A percentile compares a stretch with the other conserved stretches of the same genome.
Conservation (phyloP, 2,888 invertebrate genomes). For the Callyntrura sp. region DNA sequence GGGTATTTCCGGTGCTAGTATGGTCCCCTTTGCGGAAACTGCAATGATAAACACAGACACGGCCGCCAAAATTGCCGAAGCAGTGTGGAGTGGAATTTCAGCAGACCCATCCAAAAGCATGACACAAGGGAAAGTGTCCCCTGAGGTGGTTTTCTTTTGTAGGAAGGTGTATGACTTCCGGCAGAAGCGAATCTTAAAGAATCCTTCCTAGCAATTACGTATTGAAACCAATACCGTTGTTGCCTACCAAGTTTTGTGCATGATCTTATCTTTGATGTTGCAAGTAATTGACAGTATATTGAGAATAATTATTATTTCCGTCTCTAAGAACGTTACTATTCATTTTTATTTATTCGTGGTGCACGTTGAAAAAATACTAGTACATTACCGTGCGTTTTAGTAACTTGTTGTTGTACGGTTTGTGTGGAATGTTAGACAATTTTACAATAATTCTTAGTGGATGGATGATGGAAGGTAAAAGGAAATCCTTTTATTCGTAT, state of each 20-base stretch:
- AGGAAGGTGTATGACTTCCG: constrained; percentile 98
- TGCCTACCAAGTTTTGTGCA: not conserved
- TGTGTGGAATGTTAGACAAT: too few relatives aligned
- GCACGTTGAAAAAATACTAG: too few relatives aligned
- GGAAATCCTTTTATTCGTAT: too few relatives aligned
- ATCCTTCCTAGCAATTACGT: constrained; percentile 85
- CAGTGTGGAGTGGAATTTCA: constrained; percentile 81
- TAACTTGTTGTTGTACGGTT: too few relatives aligned
- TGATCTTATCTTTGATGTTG: not conserved
- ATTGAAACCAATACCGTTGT: constrained; percentile 8
- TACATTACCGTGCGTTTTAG: too few relatives aligned
- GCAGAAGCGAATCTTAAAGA: constrained; percentile 90
- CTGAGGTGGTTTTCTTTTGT: constrained; percentile 97
- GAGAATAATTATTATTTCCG: not conserved
- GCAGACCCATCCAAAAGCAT: constrained; percentile 57
- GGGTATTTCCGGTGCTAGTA: constrained; percentile 90
- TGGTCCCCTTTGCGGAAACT: constrained; percentile 88
- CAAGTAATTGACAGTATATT: not conserved
- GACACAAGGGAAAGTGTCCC: constrained; percentile 89
- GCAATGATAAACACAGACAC: constrained; percentile 80
- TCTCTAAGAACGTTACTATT: not conserved
- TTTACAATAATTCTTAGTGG: too few relatives aligned
- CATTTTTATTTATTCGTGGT: too few relatives aligned
- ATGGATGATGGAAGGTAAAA: too few relatives aligned
- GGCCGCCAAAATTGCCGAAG: constrained; percentile 81